Evolutionary conservation across 2,797 vertebrate species (phyloP).

Genomic region (Vultur gryphus): DNA sequence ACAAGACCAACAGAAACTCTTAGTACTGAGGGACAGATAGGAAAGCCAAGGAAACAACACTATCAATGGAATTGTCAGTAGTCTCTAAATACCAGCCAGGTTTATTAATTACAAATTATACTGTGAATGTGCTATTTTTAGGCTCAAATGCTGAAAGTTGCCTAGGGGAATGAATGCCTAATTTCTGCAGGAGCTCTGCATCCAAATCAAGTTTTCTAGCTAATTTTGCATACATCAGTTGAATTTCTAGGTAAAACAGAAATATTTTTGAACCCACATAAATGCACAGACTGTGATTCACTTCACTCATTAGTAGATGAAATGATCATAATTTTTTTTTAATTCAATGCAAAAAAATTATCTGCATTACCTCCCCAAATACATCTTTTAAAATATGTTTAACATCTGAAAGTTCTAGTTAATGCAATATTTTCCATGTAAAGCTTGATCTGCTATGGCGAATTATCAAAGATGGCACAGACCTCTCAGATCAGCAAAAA

Average conservation of each 20-base stretch:
- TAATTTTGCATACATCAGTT: background rate
- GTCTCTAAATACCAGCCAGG: background rate
- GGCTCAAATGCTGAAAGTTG: background rate
- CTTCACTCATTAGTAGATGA: background rate
- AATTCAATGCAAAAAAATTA: background rate
- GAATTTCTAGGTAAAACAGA: background rate
- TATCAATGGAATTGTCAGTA: background rate
- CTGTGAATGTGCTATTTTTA: background rate
- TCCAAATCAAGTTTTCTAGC: conserved; percentile 18
- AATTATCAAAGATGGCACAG: conserved; percentile 43
- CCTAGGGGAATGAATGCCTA: background rate
- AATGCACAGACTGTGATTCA: background rate
- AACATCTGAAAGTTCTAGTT: background rate
- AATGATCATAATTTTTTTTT: background rate
- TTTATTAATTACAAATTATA: conserved; percentile 34
- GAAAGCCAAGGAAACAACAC: background rate
- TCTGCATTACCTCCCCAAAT: background rate
- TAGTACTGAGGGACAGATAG: background rate
- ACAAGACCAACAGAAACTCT: background rate
- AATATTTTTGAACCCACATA: background rate
- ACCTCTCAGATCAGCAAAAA: conserved; percentile 43
- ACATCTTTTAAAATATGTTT: background rate
- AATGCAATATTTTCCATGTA: conserved; percentile 19
- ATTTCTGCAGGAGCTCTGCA: background rate
- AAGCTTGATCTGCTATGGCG: background rate